Percentiles rank a stretch among this genome's conserved stretches.
Evolutionary conservation across 2,113 vertebrate genomes (phyloP).

Genomic region (Urocolius indicus): DNA sequence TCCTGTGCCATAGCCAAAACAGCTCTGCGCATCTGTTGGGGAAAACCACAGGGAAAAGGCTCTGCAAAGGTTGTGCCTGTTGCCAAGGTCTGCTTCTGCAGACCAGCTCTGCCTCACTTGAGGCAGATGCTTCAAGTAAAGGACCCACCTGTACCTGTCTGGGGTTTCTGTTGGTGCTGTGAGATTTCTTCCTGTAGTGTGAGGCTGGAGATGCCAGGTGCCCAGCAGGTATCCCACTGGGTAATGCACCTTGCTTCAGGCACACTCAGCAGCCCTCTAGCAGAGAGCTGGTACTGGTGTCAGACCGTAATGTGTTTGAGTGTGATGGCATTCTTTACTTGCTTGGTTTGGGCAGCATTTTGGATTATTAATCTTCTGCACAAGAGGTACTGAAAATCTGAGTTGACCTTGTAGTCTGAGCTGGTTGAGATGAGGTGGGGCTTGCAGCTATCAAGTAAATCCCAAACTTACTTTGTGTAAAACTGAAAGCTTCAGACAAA

Average conservation of each 20-base stretch:
- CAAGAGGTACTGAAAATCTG: not conserved
- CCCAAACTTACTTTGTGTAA: not conserved
- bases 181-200: not conserved
- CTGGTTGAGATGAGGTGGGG: not conserved
- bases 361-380: not conserved
- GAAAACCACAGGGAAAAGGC: accelerated
- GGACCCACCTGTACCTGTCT: not conserved
- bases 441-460: not conserved
- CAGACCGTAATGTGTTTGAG: accelerated
- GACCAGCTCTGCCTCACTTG: not conserved
- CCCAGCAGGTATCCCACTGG: accelerated
- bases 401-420: not conserved
- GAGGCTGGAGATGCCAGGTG: not conserved
- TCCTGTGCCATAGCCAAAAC: not conserved
- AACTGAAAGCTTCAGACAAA: constrained; percentile 7
- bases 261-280: accelerated
- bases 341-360: not conserved
- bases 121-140: not conserved
- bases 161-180: not conserved
- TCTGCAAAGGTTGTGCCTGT: not conserved
- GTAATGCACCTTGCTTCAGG: accelerated
- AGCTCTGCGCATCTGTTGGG: not conserved
- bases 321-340: accelerated
- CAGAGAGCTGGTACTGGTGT: accelerated
- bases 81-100: not conserved